Evolutionary conservation across 1,140 invertebrate genomes (phyloP).

Genomic region (Orchesella cincta): DNA sequence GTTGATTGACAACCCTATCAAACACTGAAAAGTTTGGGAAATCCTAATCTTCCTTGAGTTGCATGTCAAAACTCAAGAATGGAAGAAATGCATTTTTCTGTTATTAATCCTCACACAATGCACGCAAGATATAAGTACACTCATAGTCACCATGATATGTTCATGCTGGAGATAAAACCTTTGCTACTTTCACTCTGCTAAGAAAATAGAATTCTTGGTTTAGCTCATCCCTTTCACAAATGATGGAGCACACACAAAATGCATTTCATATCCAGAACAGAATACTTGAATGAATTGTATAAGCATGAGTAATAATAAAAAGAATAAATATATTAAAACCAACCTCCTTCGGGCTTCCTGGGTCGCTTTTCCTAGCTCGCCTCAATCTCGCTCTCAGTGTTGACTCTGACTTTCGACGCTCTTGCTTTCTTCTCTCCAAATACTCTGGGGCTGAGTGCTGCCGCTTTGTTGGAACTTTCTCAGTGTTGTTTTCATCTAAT

Average conservation of each 20-base stretch:
- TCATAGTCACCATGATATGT: too few relatives aligned
- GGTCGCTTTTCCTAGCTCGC: conserved; percentile 60
- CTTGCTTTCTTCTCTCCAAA: conserved; percentile 75
- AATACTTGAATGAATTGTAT: too few relatives aligned
- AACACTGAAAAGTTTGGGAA: background rate
- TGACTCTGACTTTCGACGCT: conserved; percentile 69
- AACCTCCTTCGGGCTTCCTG: conserved; percentile 57
- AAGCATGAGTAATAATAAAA: background rate
- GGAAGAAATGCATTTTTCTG: too few relatives aligned
- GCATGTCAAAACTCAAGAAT: too few relatives aligned
- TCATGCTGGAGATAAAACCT: too few relatives aligned
- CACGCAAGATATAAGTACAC: too few relatives aligned
- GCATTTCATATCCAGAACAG: too few relatives aligned
- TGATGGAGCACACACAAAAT: too few relatives aligned
- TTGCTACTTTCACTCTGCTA: too few relatives aligned
- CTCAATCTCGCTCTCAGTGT: conserved; percentile 64
- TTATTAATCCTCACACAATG: too few relatives aligned
- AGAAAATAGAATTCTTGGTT: too few relatives aligned
- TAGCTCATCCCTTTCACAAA: too few relatives aligned
- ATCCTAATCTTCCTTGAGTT: background rate
- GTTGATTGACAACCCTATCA: conserved; percentile 15
- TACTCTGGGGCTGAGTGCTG: conserved; percentile 86
- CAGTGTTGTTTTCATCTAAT: conserved; percentile 55
- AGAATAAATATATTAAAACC: conserved; percentile 10
- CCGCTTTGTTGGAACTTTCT: conserved; percentile 66